phyloP scores from a whole-genome alignment of 2,888 invertebrate genomes.

The Lasioglossum calceatum region DNA sequence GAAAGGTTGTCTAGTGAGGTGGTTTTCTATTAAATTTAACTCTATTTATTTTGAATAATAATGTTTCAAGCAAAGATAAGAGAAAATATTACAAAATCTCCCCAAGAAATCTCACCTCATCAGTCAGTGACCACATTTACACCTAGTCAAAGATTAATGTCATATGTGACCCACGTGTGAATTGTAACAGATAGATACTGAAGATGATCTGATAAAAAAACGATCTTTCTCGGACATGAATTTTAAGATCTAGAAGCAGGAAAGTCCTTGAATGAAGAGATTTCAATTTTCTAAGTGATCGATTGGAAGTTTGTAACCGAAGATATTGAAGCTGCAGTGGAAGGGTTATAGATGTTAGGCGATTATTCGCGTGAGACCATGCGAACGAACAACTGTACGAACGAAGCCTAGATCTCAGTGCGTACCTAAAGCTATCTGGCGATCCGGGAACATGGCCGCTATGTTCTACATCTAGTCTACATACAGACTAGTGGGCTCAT shows the following conservation, averaged over 20 bases:
- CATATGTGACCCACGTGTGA: too few relatives aligned
- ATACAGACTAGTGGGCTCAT: slow-evolving; percentile 82
- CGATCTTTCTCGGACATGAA: too few relatives aligned
- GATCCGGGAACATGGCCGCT: slow-evolving; percentile 83
- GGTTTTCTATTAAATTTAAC: background rate
- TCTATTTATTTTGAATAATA: too few relatives aligned
- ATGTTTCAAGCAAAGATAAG: too few relatives aligned
- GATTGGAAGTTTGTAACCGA: too few relatives aligned
- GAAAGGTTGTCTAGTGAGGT: background rate
- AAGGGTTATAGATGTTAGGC: background rate
- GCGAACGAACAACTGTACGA: slow-evolving; percentile 73
- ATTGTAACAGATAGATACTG: too few relatives aligned
- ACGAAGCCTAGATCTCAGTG: slow-evolving; percentile 82
- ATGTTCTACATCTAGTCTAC: slow-evolving; percentile 83
- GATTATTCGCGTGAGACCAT: slow-evolving; percentile 67
- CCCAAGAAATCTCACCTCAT: too few relatives aligned
- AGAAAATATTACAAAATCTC: too few relatives aligned
- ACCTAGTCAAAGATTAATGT: too few relatives aligned
- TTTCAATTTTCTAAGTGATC: background rate
- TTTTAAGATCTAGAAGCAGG: background rate
- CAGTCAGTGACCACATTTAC: too few relatives aligned
- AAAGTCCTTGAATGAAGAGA: background rate
- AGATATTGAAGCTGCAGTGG: background rate
- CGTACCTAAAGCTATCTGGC: slow-evolving; percentile 84
- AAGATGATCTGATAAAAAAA: background rate